Percentiles rank a stretch among this genome's conserved stretches.
Evolutionary conservation across 2,888 invertebrate genomes (phyloP).

Genomic region (Cybosia mesomella): DNA sequence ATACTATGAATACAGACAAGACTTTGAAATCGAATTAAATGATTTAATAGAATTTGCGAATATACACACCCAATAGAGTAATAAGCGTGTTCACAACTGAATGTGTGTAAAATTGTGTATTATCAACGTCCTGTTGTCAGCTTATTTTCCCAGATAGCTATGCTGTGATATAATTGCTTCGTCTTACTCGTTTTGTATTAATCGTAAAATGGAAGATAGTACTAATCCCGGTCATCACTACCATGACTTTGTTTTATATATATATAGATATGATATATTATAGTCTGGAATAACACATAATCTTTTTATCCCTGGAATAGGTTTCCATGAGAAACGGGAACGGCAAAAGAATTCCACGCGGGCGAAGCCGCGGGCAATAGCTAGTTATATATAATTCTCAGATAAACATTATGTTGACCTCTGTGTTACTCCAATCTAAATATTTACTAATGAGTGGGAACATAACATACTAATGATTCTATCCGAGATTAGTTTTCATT

Average conservation of each 20-base stretch:
- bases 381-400: too few species aligned
- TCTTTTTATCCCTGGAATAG: too few species aligned
- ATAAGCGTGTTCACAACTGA: conserved; percentile 34
- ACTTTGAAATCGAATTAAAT: neutral
- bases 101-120: conserved; percentile 20
- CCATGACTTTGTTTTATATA: too few species aligned
- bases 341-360: too few species aligned
- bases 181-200: conserved; percentile 4
- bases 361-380: too few species aligned
- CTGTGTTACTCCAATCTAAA: neutral
- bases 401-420: conserved; percentile 7
- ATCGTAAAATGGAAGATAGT: conserved; percentile 9
- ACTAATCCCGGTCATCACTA: too few species aligned
- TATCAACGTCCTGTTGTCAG: conserved; percentile 12
- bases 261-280: too few species aligned
- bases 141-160: neutral
- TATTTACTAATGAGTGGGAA: neutral
- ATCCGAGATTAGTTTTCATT: too few species aligned
- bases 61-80: conserved; percentile 32
- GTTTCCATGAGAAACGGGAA: too few species aligned
- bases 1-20: conserved; percentile 17
- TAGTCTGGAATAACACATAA: too few species aligned
- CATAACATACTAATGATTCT: neutral
- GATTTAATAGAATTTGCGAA: conserved; percentile 11
- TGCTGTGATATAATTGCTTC: neutral